Base-by-base conservation (phyloP, 2,113 vertebrate genomes). In the Callaeas wilsoni region DNA sequence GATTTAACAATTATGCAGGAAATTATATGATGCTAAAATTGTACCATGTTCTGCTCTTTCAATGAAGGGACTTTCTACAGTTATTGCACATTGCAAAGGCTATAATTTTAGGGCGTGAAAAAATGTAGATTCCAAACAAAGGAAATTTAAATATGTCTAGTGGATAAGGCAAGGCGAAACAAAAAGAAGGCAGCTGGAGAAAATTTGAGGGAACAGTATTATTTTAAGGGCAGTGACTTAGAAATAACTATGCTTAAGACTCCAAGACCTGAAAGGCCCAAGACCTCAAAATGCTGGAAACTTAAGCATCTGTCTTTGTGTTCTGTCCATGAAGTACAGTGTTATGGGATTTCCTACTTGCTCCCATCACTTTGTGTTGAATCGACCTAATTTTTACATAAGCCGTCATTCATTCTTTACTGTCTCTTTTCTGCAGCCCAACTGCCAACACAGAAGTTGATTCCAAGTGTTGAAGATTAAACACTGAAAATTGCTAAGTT, bases 1-100 rank as follows among this genome's bases (percentile, higher is more conserved):
- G 42, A 97, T 98, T 98, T 97, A 97, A 98, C 98, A 97, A 97
- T 98, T 97, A 97, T 96, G 91, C 71, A 56, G 97, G 97, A 98
- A 98, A 98, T 98, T 97, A 97, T 96, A 97, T 95, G 98, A 98
- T 98, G 97, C 98, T 98, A 98, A 98, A 98, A 98, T 97, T 97
- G 96, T 96, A 97, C 97, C 84, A 7, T 96, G 87, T 96, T 97
- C 97, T 97, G 96, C 93, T 97, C 94, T 97, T 97, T 97, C 95
- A 91, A 39, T 96, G 95, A 97, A 98, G 96, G 96, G 95, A 91
- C 98, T 97, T 97, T 97, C 96, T 94, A 97, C 94, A 95, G 77
- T 71, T 93, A 96, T 86, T 95, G 96, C 33, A n/a, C 68, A 87
- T 79, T 96, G 92, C 96, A 97, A 96, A 96, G 85, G 96, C 96